Evolutionary conservation across 1,140 invertebrate species (phyloP), one percentile per base, ranked within the genome.

Genomic region (Monomorium pharaonis): DNA sequence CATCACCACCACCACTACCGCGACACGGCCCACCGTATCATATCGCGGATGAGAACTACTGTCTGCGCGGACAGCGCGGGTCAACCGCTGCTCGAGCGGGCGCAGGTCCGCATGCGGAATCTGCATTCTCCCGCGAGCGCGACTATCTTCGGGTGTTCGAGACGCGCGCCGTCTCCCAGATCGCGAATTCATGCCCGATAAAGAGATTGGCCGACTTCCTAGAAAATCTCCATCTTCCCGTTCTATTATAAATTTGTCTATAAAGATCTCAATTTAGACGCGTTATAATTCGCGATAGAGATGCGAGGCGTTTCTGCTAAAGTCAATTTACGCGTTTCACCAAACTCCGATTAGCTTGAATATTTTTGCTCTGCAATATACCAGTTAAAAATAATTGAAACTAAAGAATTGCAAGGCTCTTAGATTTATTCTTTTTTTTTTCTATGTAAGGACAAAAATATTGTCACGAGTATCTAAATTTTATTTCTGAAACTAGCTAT

Each of bases 21-120:
- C n/a, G 58, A 33, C 60, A 62, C 60, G 27, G 30, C 30, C 24
- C 56, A 2, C 14, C 56, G 27, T n/a, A n/a, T 3, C 30, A 30
- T n/a, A 62, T 7, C 30, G n/a, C 60, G 30, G n/a, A 60, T 60
- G 62, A 65, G 62, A 65, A 65, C 62, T 42, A 65, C 62, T 65
- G 62, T n/a, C n/a, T n/a, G n/a, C n/a, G n/a, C n/a, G n/a, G n/a
- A n/a, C n/a, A n/a, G n/a, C 62, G 33, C 62, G 33, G 62, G 62
- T 65, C 62, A 65, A 65, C 62, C 62, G 33, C 33, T 65, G 62
- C 62, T 37, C 30, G 33, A 63, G 21, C 62, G 12, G n/a, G 33
- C n/a, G 62, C 60, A 37, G 30, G 33, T 33, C 49, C 5, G 58
- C 27, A 18, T 6, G 49, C 37, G 4, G 37, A 51, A 21, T 54